phyloP scores from a whole-genome alignment of 2,888 invertebrate genomes.

The Candidula unifasciata region DNA sequence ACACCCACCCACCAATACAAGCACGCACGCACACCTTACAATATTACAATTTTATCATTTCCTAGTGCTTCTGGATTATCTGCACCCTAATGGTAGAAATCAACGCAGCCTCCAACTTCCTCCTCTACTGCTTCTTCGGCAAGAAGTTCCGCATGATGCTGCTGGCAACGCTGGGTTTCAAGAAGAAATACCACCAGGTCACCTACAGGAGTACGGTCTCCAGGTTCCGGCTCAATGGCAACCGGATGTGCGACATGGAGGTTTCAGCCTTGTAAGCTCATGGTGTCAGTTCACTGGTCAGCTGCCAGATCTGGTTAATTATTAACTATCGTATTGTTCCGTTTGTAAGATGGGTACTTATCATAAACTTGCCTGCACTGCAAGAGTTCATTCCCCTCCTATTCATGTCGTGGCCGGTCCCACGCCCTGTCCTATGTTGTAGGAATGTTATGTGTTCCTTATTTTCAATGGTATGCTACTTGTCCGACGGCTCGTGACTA shows the following conservation, averaged over 20 bases:
- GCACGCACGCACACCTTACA: too few relatives aligned
- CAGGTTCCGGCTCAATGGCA: slow-evolving; percentile 51
- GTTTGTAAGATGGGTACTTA: too few relatives aligned
- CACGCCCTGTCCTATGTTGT: not conserved
- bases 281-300: not conserved
- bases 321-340: too few relatives aligned
- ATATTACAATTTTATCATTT: not conserved
- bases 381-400: too few relatives aligned
- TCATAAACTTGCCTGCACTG: too few relatives aligned
- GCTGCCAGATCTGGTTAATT: too few relatives aligned
- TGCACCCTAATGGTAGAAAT: slow-evolving; percentile 66
- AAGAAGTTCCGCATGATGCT: slow-evolving; percentile 69
- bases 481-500: too few relatives aligned
- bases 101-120: slow-evolving; percentile 70
- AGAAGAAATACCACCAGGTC: slow-evolving; percentile 43
- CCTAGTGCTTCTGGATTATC: slow-evolving; percentile 56
- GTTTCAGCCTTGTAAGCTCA: slow-evolving; percentile 54
- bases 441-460: not conserved
- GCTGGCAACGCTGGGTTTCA: slow-evolving; percentile 56
- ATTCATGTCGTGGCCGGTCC: too few relatives aligned
- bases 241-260: slow-evolving; percentile 54
- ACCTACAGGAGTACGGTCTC: slow-evolving; percentile 57
- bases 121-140: slow-evolving; percentile 72
- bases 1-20: too few relatives aligned
- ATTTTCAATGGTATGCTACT: too few relatives aligned